These are phyloP conservation scores for Montipora foliosa DNA, from an alignment of 64 coral and sea anemone species.

Conservation along the genomic window DNA sequence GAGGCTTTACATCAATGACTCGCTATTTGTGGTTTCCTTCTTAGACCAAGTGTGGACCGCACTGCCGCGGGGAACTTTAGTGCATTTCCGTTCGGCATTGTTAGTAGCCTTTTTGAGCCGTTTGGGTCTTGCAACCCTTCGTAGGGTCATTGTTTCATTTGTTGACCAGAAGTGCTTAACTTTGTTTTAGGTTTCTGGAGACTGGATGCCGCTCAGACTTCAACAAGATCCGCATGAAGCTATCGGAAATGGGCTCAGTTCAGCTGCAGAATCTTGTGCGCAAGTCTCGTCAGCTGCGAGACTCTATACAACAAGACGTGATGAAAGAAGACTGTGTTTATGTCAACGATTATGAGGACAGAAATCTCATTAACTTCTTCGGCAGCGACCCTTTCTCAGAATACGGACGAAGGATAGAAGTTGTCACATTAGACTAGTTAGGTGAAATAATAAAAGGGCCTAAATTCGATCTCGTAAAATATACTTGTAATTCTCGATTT, in stretches of 20 bases:
- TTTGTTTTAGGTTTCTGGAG: constrained; percentile 92
- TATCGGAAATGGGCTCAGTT: constrained; percentile 90
- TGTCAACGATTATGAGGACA: constrained; percentile 93
- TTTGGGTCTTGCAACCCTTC: not conserved
- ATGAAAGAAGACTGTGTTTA: constrained; percentile 97
- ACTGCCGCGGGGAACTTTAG: not conserved
- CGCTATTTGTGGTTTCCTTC: constrained; percentile 37
- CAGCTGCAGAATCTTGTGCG: constrained; percentile 89
- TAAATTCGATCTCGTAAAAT: not conserved
- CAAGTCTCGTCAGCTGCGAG: constrained; percentile 92
- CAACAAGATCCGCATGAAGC: constrained; percentile 97
- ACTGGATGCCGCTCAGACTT: constrained; percentile 96
- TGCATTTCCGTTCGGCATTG: not conserved
- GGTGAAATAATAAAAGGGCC: not conserved
- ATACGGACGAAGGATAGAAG: constrained; percentile 84
- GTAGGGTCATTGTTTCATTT: not conserved
- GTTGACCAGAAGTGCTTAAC: not conserved
- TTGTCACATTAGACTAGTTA: constrained; percentile 79
- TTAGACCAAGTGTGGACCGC: not conserved
- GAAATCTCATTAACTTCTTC: constrained; percentile 79
- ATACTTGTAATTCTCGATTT: not conserved
- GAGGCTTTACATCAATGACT: not conserved
- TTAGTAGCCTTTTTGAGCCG: not conserved
- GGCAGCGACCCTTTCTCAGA: constrained; percentile 80
- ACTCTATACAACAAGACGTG: constrained; percentile 90